Evolutionary conservation across 1,140 invertebrate species (phyloP), one percentile per base, ranked within the genome.

Genomic region (Drosophila pectinifera): DNA sequence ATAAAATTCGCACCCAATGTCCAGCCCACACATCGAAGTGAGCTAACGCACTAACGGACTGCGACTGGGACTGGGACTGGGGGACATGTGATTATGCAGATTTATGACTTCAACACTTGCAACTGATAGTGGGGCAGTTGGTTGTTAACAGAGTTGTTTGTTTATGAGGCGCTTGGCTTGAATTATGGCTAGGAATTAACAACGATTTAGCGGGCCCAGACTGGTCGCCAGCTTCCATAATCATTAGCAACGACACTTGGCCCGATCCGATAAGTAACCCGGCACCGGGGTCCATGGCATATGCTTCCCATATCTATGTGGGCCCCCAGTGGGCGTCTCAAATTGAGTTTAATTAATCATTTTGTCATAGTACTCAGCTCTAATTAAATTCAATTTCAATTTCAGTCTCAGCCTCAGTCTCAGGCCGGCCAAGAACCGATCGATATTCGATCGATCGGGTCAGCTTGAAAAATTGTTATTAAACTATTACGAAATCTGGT

Each of bases 61-160:
- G 42, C 36, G 34, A 36, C 16, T 41, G 8, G 20, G 31, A 38
- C n/a, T n/a, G 54, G 14, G 38, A 49, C 38, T 43, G 28, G 28
- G 28, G 28, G 70, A 72, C n/a, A 20, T 36, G 13, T 74, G 73
- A 78, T 85, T 85, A 86, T 86, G 70, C 65, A 86, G 83, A 86
- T 88, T 86, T 86, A 86, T 83, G 83, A 73, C 83, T 88, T 86
- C 83, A 82, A 86, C 83, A 88, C 79, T 83, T 86, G 83, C 65
- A 83, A 83, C 63, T 83, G 83, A 86, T 82, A 79, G 78, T 65
- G 45, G 34, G 49, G 38, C 53, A 46, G 31, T 43, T 45, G 7
- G 48, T 46, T 79, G 65, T 74, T 82, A 88, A 88, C 75, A 82
- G 70, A 88, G 83, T 72, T 88, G 83, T 88, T 88, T 82, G 79